A percentile compares a stretch with the other conserved stretches of the same genome.
These are phyloP conservation scores for Acyrthosiphon pisum DNA, from an alignment of 1,140 invertebrate genomes.

Conservation along the genomic window DNA sequence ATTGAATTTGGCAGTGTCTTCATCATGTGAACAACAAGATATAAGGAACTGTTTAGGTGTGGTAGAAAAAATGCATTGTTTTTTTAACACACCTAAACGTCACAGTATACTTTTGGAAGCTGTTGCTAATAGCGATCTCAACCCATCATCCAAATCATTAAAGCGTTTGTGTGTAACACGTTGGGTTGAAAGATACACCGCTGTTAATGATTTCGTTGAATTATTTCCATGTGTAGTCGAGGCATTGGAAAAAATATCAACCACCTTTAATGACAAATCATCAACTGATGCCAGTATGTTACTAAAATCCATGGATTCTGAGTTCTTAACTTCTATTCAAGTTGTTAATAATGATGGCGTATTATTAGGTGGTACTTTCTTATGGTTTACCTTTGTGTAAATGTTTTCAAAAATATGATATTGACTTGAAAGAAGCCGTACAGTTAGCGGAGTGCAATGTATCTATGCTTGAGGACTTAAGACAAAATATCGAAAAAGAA, in stretches of 20 bases:
- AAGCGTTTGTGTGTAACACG: slow-evolving; percentile 8
- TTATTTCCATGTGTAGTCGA: slow-evolving; percentile 4
- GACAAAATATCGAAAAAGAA: slow-evolving; percentile 21
- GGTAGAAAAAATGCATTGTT: background rate
- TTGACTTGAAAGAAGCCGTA: slow-evolving; percentile 20
- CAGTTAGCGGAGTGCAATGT: slow-evolving; percentile 9
- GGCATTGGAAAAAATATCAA: slow-evolving; percentile 26
- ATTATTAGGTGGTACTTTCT: background rate
- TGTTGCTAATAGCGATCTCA: background rate
- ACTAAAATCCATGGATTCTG: background rate
- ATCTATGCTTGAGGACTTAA: background rate
- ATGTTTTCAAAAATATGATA: slow-evolving; percentile 38
- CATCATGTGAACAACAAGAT: background rate
- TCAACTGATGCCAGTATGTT: slow-evolving; percentile 18
- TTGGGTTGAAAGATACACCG: background rate
- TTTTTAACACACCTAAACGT: slow-evolving; percentile 31
- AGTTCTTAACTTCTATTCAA: slow-evolving; percentile 11
- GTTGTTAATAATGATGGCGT: background rate
- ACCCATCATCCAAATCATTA: background rate
- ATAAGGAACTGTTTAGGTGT: background rate
- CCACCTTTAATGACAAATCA: background rate
- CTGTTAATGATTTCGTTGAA: slow-evolving; percentile 28
- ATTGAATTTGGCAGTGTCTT: slow-evolving; percentile 44
- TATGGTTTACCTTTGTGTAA: slow-evolving; percentile 46
- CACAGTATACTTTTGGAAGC: background rate